Base-by-base conservation (phyloP, 1,140 invertebrate species). In the Polyergus mexicanus region DNA sequence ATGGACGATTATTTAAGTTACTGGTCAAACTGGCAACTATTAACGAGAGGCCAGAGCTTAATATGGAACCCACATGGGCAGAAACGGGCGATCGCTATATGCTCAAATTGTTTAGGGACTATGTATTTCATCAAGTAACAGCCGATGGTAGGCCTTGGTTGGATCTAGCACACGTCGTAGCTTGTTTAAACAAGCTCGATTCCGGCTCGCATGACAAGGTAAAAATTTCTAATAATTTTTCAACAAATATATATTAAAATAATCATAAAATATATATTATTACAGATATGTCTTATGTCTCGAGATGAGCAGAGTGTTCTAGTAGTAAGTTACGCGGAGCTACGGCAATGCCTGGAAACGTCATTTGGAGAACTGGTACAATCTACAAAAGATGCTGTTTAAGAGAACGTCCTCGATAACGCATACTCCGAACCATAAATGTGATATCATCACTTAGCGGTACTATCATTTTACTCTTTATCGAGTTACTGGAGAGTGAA, bases 31-130 rank as follows among this genome's bases (percentile, higher is more conserved):
- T 99, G 28, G 98, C 97, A 66, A 97, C 97, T 4, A 97, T 99
- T 86, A 98, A 99, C 90, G 99, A 99, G 94, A 95, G 99, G 84
- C 98, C 98, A 38, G 98, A 99, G 97, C 96, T 99, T 86, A 98
- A 98, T 94, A 95, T 99, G 96, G 99, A 99, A 95, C 96, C 97
- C 10, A 96, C 98, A 32, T 99, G 99, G 99, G 97, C 98, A 63
- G 99, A 99, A 95, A 99, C 99, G 38, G 99, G 99, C 44, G 98
- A 99, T 95, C 96, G 99, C 66, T 99, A 99, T 95, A 98, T 99
- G 97, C 96, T 99, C 94, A 99, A 99, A 96, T 95, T 99, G 91
- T 99, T 99, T 96, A 96, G 99, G 87, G 99, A 99, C 95, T 99
- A 99, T 94, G 95, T 99, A 83, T 99, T 99, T 95, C 99, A 99